phyloP scores from a whole-genome alignment of 2,888 invertebrate genomes.

The Lepidochrysops patricia region DNA sequence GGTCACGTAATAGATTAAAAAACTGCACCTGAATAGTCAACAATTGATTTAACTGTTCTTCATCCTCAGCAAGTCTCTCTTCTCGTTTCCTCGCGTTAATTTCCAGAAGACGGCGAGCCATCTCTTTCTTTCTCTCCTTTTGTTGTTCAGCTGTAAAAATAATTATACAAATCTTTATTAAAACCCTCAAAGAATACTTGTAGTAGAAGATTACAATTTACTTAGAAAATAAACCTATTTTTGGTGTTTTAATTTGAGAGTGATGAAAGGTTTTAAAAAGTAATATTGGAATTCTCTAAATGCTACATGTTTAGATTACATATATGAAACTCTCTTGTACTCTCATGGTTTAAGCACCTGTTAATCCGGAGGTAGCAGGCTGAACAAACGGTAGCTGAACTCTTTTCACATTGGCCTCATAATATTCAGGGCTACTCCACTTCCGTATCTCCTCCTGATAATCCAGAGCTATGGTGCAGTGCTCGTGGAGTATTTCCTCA shows the following conservation, averaged over 20 bases:
- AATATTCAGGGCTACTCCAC: constrained; percentile 88
- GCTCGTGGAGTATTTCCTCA: constrained; percentile 89
- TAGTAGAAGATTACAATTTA: too few relatives aligned
- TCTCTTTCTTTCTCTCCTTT: constrained; percentile 88
- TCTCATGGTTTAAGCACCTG: constrained; percentile 58
- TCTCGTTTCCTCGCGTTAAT: constrained; percentile 92
- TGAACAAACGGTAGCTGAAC: constrained; percentile 90
- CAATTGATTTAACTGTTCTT: constrained; percentile 86
- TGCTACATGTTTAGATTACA: too few relatives aligned
- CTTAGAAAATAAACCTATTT: too few relatives aligned
- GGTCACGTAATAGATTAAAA: too few relatives aligned
- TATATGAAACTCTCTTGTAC: too few relatives aligned
- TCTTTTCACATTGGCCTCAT: constrained; percentile 86
- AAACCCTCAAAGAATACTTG: too few relatives aligned
- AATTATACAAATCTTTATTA: too few relatives aligned
- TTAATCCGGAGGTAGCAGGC: constrained; percentile 76
- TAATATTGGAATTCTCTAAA: too few relatives aligned
- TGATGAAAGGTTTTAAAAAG: too few relatives aligned
- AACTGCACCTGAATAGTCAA: constrained; percentile 78
- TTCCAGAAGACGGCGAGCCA: constrained; percentile 88
- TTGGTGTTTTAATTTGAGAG: too few relatives aligned
- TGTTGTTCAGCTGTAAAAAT: constrained; percentile 80
- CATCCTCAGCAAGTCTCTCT: constrained; percentile 90
- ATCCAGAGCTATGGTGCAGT: constrained; percentile 84
- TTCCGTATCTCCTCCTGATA: constrained; percentile 85